phyloP scores from a whole-genome alignment of 2,113 vertebrate species.

The Neodon shergylaensis region DNA sequence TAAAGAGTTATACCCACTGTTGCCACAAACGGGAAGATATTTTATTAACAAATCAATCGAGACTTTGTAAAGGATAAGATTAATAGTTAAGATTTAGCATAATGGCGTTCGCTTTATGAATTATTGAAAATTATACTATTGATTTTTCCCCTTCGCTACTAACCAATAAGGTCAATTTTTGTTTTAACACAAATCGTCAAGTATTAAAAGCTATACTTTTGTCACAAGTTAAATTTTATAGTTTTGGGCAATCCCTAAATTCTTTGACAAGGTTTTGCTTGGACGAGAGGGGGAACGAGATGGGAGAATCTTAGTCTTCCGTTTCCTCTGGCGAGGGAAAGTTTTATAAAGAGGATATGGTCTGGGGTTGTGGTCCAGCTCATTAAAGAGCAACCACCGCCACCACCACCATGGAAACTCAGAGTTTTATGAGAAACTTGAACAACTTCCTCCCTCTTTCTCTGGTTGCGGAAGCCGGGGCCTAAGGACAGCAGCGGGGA shows the following conservation, averaged over 20 bases:
- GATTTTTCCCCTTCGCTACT: conserved; percentile 83
- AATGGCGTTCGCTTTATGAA: conserved; percentile 89
- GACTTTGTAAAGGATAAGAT: conserved; percentile 92
- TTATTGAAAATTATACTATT: conserved; percentile 91
- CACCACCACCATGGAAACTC: conserved; percentile 71
- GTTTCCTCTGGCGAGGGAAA: conserved; percentile 74
- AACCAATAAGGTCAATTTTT: conserved; percentile 89
- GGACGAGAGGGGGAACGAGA: neutral
- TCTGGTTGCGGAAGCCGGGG: conserved; percentile 59
- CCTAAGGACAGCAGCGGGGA: conserved; percentile 73
- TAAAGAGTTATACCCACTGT: conserved; percentile 90
- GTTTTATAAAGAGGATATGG: conserved; percentile 73
- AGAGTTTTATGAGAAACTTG: conserved; percentile 76
- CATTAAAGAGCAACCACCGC: conserved; percentile 72
- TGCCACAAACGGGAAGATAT: conserved; percentile 88
- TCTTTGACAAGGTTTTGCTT: conserved; percentile 77
- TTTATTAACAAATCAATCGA: conserved; percentile 93
- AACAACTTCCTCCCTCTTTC: conserved; percentile 79
- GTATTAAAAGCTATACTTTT: conserved; percentile 86
- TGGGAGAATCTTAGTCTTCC: conserved; percentile 11
- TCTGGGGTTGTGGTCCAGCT: conserved; percentile 68
- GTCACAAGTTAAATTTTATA: conserved; percentile 84
- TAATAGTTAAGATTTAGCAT: conserved; percentile 91
- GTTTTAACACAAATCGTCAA: conserved; percentile 89
- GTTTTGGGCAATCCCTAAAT: conserved; percentile 82